phyloP scores from a whole-genome alignment of 1,140 invertebrate species.

The Diuraphis noxia region DNA sequence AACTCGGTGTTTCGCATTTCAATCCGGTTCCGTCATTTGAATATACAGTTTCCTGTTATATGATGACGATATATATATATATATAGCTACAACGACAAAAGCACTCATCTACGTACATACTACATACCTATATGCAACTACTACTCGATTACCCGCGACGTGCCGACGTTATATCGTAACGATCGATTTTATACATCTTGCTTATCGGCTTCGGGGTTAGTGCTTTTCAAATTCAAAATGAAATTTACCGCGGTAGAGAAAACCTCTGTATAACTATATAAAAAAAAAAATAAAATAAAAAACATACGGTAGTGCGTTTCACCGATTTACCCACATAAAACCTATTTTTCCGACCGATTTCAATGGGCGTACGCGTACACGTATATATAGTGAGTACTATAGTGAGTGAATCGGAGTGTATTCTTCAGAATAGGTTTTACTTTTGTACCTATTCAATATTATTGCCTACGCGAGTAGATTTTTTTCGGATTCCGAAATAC shows the following conservation, averaged over 20 bases:
- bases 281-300: no score
- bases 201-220: neutral
- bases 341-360: neutral
- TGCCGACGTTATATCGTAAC: neutral
- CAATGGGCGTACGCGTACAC: neutral
- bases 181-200: neutral
- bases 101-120: no score
- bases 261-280: neutral
- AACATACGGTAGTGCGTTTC: neutral
- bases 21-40: neutral
- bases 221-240: neutral
- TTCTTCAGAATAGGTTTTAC: neutral
- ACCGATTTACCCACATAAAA: neutral
- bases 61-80: no score
- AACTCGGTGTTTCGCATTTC: neutral
- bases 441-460: neutral
- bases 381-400: no score
- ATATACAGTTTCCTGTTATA: neutral
- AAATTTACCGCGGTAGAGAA: neutral
- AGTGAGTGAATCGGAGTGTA: no score
- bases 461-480: neutral
- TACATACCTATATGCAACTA: no score
- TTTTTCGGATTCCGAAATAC: neutral
- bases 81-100: neutral
- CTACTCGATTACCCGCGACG: neutral